Conservation (phyloP, 2,888 invertebrate species). For the Patella ulyssiponensis region DNA sequence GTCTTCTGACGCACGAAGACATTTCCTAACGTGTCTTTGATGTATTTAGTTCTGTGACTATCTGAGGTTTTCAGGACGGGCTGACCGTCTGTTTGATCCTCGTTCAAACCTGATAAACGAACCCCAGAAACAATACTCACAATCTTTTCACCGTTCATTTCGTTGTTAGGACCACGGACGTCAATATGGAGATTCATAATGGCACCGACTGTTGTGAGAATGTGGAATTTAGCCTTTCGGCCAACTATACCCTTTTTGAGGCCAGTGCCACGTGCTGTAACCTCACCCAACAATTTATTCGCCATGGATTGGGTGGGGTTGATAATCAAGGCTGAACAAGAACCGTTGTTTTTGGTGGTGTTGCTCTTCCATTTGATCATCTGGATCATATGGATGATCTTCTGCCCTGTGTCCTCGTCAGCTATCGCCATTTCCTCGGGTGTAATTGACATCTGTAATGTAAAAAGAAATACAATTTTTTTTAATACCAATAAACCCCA, state of each 20-base stretch:
- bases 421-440: conserved; percentile 68
- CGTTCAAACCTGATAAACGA: neutral
- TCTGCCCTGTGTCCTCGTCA: conserved; percentile 52
- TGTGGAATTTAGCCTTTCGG: conserved; percentile 66
- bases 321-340: neutral
- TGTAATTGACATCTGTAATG: conserved; percentile 54
- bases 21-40: conserved; percentile 56
- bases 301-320: conserved; percentile 26
- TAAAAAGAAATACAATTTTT: neutral
- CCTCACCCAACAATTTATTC: conserved; percentile 43
- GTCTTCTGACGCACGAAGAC: conserved; percentile 56
- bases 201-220: conserved; percentile 42
- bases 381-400: conserved; percentile 63
- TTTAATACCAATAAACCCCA: neutral
- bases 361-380: conserved; percentile 59
- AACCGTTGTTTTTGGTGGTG: neutral
- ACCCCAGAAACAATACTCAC: conserved; percentile 30
- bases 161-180: conserved; percentile 63
- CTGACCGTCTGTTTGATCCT: no score
- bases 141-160: conserved; percentile 55
- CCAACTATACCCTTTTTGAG: conserved; percentile 67
- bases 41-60: conserved; percentile 25
- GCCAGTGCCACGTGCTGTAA: conserved; percentile 66
- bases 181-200: conserved; percentile 53
- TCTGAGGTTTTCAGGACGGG: no score